Conservation (phyloP, 2,797 vertebrate species). For the Spondyliosoma cantharus region DNA sequence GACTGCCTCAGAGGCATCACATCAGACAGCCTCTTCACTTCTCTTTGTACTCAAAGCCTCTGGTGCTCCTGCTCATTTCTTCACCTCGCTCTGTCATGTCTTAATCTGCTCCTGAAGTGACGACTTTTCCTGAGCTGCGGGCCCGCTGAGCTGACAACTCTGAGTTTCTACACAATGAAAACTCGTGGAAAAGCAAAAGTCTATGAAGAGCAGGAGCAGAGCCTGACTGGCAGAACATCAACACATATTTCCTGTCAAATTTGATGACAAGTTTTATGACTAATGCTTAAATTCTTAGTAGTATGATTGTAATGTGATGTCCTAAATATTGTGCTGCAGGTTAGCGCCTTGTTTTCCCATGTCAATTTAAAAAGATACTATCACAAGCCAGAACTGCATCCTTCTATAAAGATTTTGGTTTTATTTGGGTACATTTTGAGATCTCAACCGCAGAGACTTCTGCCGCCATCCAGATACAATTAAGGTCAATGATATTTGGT, state of each 20-base stretch:
- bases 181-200: slow-evolving; percentile 15
- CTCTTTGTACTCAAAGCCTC: slow-evolving; percentile 54
- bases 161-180: slow-evolving; percentile 36
- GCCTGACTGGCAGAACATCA: slow-evolving; percentile 12
- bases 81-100: slow-evolving; percentile 37
- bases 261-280: not conserved
- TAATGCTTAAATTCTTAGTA: not conserved
- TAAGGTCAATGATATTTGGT: slow-evolving; percentile 21
- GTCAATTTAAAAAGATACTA: not conserved
- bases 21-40: slow-evolving; percentile 47
- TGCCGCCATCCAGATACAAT: slow-evolving; percentile 31
- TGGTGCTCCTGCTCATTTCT: slow-evolving; percentile 41
- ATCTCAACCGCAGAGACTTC: slow-evolving; percentile 22
- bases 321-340: not conserved
- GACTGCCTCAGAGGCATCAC: slow-evolving; percentile 34
- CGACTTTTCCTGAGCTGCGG: slow-evolving; percentile 47
- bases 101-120: slow-evolving; percentile 61
- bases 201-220: slow-evolving; percentile 5
- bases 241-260: not conserved
- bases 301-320: not conserved
- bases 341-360: not conserved
- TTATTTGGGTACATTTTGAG: slow-evolving; percentile 19
- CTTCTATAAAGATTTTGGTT: slow-evolving; percentile 11
- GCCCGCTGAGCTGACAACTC: slow-evolving; percentile 56
- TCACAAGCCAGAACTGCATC: not conserved